Evolutionary conservation across 2,113 vertebrate species (phyloP).

Genomic region (Menura novaehollandiae): DNA sequence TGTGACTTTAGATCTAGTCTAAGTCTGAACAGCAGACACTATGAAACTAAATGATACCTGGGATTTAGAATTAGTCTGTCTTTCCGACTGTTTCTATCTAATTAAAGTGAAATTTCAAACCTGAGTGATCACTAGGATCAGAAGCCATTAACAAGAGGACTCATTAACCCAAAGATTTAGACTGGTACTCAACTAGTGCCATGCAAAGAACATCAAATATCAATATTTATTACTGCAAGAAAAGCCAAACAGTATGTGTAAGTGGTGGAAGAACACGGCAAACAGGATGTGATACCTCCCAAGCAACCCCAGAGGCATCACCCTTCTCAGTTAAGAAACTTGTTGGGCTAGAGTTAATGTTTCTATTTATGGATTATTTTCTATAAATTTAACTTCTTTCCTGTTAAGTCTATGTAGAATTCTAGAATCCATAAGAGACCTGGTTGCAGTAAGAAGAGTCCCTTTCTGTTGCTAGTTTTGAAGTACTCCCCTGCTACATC

Average conservation of each 20-base stretch:
- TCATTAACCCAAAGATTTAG: background rate
- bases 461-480: background rate
- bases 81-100: background rate
- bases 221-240: background rate
- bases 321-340: background rate
- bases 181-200: accelerated
- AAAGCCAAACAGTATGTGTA: background rate
- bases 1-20: background rate
- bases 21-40: background rate
- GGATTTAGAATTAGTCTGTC: background rate
- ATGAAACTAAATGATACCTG: background rate
- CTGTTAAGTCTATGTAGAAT: background rate
- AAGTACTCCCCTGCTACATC: background rate
- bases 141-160: background rate
- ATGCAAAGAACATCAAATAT: background rate
- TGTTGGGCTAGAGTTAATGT: background rate
- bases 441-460: background rate
- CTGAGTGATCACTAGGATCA: background rate
- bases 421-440: background rate
- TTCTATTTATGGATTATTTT: background rate
- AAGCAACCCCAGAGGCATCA: background rate
- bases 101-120: background rate
- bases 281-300: accelerated
- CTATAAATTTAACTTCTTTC: background rate
- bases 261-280: background rate